Conservation (phyloP, 2,797 vertebrate species). For the Sebastes steindachneri region DNA sequence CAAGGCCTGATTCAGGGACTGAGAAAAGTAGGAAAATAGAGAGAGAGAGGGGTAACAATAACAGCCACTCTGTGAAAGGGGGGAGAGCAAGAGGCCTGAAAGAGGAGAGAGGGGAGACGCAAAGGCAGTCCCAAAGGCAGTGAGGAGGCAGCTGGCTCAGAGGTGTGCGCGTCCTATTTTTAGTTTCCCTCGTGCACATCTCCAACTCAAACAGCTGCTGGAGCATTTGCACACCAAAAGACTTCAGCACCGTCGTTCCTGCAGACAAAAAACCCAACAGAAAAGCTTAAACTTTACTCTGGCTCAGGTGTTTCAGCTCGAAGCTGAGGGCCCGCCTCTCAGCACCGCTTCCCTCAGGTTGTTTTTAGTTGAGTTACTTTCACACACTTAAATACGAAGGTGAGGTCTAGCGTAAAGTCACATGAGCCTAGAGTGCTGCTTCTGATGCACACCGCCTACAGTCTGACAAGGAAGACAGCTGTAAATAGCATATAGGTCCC, state of each 20-base stretch:
- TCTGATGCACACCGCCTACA: constrained; percentile 42
- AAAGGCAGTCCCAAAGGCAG: constrained; percentile 71
- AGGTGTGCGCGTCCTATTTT: constrained; percentile 82
- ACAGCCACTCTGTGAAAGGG: constrained; percentile 14
- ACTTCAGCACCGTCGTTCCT: constrained; percentile 22
- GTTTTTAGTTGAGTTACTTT: constrained; percentile 25
- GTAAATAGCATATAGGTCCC: constrained; percentile 50
- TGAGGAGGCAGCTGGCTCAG: constrained; percentile 80
- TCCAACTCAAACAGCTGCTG: constrained; percentile 80
- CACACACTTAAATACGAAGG: constrained; percentile 24
- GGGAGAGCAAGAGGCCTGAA: constrained; percentile 27
- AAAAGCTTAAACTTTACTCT: constrained; percentile 24
- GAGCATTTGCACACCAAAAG: constrained; percentile 65
- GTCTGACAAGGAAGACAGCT: constrained; percentile 43
- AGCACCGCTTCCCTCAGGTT: constrained; percentile 3
- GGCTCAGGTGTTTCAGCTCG: constrained; percentile 50
- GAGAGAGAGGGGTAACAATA: constrained; percentile 1
- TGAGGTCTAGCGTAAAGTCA: constrained; percentile 42
- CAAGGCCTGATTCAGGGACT: constrained; percentile 43
- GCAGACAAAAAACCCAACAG: constrained; percentile 23
- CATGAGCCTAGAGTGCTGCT: constrained; percentile 37
- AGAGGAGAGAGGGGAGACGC: constrained; percentile 54
- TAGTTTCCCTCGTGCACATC: constrained; percentile 74
- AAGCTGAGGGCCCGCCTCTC: constrained; percentile 11
- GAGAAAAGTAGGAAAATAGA: constrained; percentile 31